phyloP scores from a whole-genome alignment of 2,113 vertebrate species.

The Hippocampus comes region DNA sequence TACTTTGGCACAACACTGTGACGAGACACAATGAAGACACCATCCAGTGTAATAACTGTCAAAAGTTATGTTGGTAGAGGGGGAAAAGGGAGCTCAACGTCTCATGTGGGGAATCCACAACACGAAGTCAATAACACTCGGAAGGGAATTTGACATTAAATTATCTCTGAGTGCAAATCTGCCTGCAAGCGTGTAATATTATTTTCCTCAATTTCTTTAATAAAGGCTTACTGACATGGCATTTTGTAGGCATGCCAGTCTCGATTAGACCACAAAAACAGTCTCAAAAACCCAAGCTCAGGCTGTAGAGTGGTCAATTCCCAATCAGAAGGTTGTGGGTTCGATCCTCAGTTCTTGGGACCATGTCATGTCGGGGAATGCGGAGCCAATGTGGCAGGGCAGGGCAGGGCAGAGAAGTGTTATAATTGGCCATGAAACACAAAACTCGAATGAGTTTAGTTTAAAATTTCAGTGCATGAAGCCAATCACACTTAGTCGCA shows the following conservation, averaged over 20 bases:
- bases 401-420: too few species aligned
- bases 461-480: too few species aligned
- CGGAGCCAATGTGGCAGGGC: too few species aligned
- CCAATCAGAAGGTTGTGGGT: too few species aligned
- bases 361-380: too few species aligned
- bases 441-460: too few species aligned
- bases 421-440: too few species aligned
- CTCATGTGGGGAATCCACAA: not conserved
- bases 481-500: too few species aligned
- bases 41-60: constrained; percentile 5
- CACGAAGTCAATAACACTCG: not conserved
- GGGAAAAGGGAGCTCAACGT: not conserved
- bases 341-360: too few species aligned
- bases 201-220: not conserved
- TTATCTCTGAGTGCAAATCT: not conserved
- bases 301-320: too few species aligned
- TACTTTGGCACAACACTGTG: not conserved
- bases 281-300: not conserved
- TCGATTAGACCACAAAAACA: not conserved
- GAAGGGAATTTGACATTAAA: not conserved
- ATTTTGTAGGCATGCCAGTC: not conserved
- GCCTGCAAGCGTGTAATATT: not conserved
- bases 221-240: not conserved
- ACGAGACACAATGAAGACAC: not conserved
- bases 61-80: not conserved